These are phyloP conservation scores for Samia ricini DNA, from an alignment of 1,140 invertebrate genomes.

Conservation along the genomic window DNA sequence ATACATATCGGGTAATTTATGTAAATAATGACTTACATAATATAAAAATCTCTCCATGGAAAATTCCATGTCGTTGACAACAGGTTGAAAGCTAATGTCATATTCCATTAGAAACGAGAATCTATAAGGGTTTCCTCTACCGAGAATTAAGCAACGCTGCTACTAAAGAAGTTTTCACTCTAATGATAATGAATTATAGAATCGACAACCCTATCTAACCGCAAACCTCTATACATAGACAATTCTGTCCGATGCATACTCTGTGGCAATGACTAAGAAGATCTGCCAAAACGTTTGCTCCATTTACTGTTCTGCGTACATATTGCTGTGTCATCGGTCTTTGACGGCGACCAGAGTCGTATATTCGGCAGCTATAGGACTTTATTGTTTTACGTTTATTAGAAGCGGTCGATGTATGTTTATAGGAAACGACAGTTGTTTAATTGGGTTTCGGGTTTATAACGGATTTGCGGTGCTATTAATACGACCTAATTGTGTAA, in stretches of 20 bases:
- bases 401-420: background rate
- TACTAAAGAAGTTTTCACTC: too few species aligned
- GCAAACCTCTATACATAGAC: conserved; percentile 25
- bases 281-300: conserved; percentile 31
- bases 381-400: conserved; percentile 2
- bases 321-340: conserved; percentile 28
- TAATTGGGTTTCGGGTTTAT: background rate
- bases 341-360: conserved; percentile 15
- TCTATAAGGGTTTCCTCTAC: too few species aligned
- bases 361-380: conserved; percentile 5
- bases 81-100: too few species aligned
- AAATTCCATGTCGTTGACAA: too few species aligned
- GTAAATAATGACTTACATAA: too few species aligned
- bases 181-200: background rate
- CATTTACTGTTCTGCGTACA: conserved; percentile 31
- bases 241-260: conserved; percentile 32
- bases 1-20: too few species aligned
- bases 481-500: too few species aligned
- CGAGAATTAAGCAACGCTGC: too few species aligned
- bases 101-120: too few species aligned
- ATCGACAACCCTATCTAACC: conserved; percentile 15
- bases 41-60: too few species aligned
- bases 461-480: background rate
- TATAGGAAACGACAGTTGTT: background rate
- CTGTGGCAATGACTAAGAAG: conserved; percentile 31